Percentiles rank a stretch among this genome's conserved stretches.
These are phyloP conservation scores for Platycnemis pennipes DNA, from an alignment of 2,888 invertebrate species.

Conservation along the genomic window DNA sequence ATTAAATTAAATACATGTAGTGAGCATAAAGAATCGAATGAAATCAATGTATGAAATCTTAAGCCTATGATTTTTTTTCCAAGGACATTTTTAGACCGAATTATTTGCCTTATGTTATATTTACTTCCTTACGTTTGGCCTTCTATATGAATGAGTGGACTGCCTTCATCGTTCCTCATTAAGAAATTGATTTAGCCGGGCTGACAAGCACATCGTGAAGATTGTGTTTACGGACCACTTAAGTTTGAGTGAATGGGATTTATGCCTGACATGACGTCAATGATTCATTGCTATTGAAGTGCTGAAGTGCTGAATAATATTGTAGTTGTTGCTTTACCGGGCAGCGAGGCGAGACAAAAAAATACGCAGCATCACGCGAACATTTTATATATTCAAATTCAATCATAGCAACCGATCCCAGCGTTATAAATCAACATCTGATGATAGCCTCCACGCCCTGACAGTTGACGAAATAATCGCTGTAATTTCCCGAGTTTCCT, in stretches of 20 bases:
- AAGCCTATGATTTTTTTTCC: too few relatives aligned
- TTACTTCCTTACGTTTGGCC: too few relatives aligned
- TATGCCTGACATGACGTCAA: neutral
- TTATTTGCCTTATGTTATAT: too few relatives aligned
- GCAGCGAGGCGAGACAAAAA: neutral
- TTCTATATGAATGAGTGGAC: too few relatives aligned
- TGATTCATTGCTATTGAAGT: neutral
- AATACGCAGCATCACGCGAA: neutral
- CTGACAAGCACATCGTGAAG: neutral
- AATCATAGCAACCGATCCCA: neutral
- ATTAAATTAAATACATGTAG: too few relatives aligned
- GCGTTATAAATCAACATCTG: neutral
- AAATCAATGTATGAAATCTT: too few relatives aligned
- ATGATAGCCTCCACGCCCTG: neutral
- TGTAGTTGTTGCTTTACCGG: neutral
- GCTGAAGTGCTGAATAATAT: neutral
- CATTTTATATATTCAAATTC: slow-evolving; percentile 11
- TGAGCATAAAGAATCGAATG: too few relatives aligned
- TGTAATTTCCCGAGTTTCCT: neutral
- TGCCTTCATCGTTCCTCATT: neutral
- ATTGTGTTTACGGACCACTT: neutral
- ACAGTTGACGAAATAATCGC: slow-evolving; percentile 2
- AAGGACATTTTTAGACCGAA: too few relatives aligned
- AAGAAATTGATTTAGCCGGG: neutral
- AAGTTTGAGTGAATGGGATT: slow-evolving; percentile 1